Evolutionary conservation across 2,888 invertebrate species (phyloP), one percentile per base, ranked within the genome.

Genomic region (Drosophila subquinaria): DNA sequence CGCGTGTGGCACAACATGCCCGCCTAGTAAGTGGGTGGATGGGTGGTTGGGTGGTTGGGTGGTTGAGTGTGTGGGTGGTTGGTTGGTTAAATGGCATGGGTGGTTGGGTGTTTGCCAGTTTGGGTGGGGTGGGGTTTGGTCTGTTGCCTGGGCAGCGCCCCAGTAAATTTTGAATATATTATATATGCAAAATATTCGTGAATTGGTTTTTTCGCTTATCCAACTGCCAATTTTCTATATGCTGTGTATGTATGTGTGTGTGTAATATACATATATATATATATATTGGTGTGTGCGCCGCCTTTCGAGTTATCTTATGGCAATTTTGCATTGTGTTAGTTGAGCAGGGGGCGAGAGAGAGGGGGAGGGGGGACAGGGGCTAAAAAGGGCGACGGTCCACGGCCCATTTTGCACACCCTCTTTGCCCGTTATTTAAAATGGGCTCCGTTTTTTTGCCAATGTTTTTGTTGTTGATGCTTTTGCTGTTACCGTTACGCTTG

Each of bases 181-280:
- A 90, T 92, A 90, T 90, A 93, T 91, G 92, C 91, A 92, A 93
- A 92, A 91, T 92, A 92, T 92, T 92, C 92, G 91, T 91, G 92
- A 93, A 93, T 93, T 92, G 92, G 91, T 91, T 92, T 92, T 90
- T 89, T 90, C 88, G 89, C 90, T 91, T 90, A 90, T 88, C 89
- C 89, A 90, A 86, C 84, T 91, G 88, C 91, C 87, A 88, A 88
- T 91, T 91, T 90, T 89, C 76, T 84, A 77, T 79, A 91, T 81
- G 84, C 68, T 73, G 62, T 70, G 64, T 69, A 57, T 72, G 68
- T 78, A 65, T 75, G 43, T 74, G 63, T 72, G 65, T 43, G 10
- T 50, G 10, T 57, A 60, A 53, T 69, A 38, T 60, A 38, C 2
- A 23, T 4, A 4, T 23, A 35, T 63, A 60, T 73, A 15, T 52